phyloP scores from a whole-genome alignment of 2,888 invertebrate genomes.

The Trichogramma evanescens region DNA sequence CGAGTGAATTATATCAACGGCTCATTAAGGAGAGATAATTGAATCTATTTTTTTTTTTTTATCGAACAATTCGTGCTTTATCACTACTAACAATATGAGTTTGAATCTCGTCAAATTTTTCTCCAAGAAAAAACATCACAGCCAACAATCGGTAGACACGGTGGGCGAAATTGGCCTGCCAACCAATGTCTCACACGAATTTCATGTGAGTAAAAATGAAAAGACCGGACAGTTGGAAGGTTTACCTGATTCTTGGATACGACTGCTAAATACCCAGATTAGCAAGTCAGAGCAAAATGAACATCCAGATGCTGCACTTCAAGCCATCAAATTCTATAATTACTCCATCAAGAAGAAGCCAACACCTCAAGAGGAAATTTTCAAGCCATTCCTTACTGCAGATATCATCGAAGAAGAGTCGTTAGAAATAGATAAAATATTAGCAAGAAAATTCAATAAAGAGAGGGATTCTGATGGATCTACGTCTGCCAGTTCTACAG shows the following conservation, averaged over 20 bases:
- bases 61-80: neutral
- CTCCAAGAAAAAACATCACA: slow-evolving; percentile 36
- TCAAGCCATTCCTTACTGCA: slow-evolving; percentile 76
- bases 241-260: slow-evolving; percentile 75
- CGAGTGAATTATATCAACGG: too few relatives aligned
- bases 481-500: slow-evolving; percentile 33
- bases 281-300: slow-evolving; percentile 80
- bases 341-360: slow-evolving; percentile 77
- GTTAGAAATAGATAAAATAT: slow-evolving; percentile 70
- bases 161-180: slow-evolving; percentile 73
- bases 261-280: slow-evolving; percentile 74
- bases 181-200: slow-evolving; percentile 76
- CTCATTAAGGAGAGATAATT: too few relatives aligned
- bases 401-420: slow-evolving; percentile 75
- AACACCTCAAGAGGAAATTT: slow-evolving; percentile 53
- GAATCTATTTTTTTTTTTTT: too few relatives aligned
- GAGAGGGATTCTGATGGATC: slow-evolving; percentile 35
- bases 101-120: slow-evolving; percentile 43
- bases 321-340: slow-evolving; percentile 85
- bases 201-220: slow-evolving; percentile 80
- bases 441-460: slow-evolving; percentile 54
- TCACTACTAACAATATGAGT: slow-evolving; percentile 34
- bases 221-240: slow-evolving; percentile 80
- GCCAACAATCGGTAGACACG: slow-evolving; percentile 31
- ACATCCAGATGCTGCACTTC: slow-evolving; percentile 83